phyloP scores from a whole-genome alignment of 2,888 invertebrate genomes.

The Cosmia pyralina region DNA sequence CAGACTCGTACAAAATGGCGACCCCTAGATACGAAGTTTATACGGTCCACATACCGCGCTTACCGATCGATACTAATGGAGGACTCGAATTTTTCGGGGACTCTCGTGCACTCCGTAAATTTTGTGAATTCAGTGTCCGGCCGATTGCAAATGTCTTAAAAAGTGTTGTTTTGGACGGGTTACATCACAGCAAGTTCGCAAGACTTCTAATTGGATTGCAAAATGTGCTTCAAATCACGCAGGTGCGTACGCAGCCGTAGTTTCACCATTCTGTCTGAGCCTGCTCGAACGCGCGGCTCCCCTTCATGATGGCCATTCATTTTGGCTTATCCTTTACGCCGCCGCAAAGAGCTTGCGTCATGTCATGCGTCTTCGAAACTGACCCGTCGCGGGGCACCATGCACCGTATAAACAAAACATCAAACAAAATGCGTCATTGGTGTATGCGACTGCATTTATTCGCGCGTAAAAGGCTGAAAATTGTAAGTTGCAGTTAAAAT shows the following conservation, averaged over 20 bases:
- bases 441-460: conserved; percentile 53
- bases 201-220: conserved; percentile 85
- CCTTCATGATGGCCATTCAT: conserved; percentile 90
- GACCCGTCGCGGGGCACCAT: conserved; percentile 80
- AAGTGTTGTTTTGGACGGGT: conserved; percentile 88
- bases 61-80: conserved; percentile 92
- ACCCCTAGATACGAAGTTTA: conserved; percentile 88
- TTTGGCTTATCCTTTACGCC: conserved; percentile 90
- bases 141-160: conserved; percentile 84
- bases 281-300: conserved; percentile 94
- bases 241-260: conserved; percentile 99
- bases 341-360: conserved; percentile 89
- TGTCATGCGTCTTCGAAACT: conserved; percentile 87
- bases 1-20: conserved; percentile 93
- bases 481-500: conserved; percentile 38
- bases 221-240: conserved; percentile 92
- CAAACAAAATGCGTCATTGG: conserved; percentile 78
- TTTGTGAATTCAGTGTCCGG: conserved; percentile 84
- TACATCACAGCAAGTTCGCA: conserved; percentile 87
- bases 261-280: conserved; percentile 96
- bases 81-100: conserved; percentile 88
- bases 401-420: conserved; percentile 86
- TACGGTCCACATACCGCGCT: conserved; percentile 85
- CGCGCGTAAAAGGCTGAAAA: conserved; percentile 52
- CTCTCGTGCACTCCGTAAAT: conserved; percentile 83